Percentiles rank a stretch among this genome's conserved stretches.
phyloP scores from a whole-genome alignment of 2,113 vertebrate genomes.

The Syrmaticus mikado region DNA sequence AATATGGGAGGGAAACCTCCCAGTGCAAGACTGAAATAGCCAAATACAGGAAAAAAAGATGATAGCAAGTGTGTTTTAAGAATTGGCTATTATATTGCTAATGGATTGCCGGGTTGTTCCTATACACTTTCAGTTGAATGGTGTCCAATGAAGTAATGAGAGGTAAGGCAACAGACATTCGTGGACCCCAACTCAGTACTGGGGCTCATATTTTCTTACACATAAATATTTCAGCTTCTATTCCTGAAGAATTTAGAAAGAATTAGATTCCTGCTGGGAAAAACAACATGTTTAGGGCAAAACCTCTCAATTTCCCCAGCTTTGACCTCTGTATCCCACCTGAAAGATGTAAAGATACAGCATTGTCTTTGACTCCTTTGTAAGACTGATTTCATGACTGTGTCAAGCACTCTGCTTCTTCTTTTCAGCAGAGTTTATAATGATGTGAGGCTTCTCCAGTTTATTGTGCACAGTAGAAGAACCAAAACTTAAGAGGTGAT shows the following conservation, averaged over 20 bases:
- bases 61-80: not conserved
- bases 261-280: not conserved
- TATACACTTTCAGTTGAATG: not conserved
- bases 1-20: not conserved
- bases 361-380: not conserved
- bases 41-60: not conserved
- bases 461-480: not conserved
- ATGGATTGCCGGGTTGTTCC: not conserved
- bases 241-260: not conserved
- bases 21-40: not conserved
- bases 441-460: not conserved
- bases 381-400: not conserved
- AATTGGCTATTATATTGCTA: not conserved
- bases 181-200: not conserved
- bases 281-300: not conserved
- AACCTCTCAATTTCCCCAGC: not conserved
- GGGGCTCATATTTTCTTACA: not conserved
- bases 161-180: not conserved
- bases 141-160: not conserved
- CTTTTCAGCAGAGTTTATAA: not conserved
- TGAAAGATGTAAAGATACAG: not conserved
- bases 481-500: not conserved
- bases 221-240: fast-evolving
- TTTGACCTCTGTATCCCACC: not conserved
- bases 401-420: not conserved